Base-by-base conservation (phyloP, 1,140 invertebrate species). In the Maniola jurtina region DNA sequence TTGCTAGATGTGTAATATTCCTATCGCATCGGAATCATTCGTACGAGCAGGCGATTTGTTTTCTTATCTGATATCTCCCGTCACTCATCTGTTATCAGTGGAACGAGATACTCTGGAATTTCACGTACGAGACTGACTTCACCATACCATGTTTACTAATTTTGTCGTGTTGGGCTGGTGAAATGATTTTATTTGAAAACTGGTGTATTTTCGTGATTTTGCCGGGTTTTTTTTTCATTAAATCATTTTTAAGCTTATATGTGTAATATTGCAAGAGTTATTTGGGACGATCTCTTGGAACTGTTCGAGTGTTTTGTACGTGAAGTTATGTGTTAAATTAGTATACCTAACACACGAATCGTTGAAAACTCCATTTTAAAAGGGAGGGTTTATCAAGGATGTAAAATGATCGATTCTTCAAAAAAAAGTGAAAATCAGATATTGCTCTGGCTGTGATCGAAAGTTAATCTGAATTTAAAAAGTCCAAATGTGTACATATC, bases 1-100 rank as follows among this genome's bases (percentile, higher is more conserved):
- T 52, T 52, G 10, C 7, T 10, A 52, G 10, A 25, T 13, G 33
- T 61, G 36, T 16, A 50, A 52, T 38, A 61, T 38, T 52, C 13
- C 35, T 38, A 45, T 45, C 34, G n/a, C 57, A 35, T 15, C 0
- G 34, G 33, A 15, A 40, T 40, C n/a, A 34, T 16, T n/a, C 35
- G 35, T 52, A 61, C 34, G 14, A 6, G 2, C 33, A 6, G 11
- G 5, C 14, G 47, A 52, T 61, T 61, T 61, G 60, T 61, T 52
- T 38, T 5, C 2, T 61, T 61, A 61, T 61, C 60, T 6, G 8
- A 1, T 4, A 4, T 25, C 25, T 2, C 14, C 11, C 34, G 35
- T 48, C 60, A 52, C 5, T 61, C 48, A 61, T 61, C 15, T 54
- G n/a, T 61, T 61, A 61, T 61, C 60, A 25, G 34, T 38, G 15